phyloP scores from a whole-genome alignment of 2,888 invertebrate species.

The Melanchra persicariae region DNA sequence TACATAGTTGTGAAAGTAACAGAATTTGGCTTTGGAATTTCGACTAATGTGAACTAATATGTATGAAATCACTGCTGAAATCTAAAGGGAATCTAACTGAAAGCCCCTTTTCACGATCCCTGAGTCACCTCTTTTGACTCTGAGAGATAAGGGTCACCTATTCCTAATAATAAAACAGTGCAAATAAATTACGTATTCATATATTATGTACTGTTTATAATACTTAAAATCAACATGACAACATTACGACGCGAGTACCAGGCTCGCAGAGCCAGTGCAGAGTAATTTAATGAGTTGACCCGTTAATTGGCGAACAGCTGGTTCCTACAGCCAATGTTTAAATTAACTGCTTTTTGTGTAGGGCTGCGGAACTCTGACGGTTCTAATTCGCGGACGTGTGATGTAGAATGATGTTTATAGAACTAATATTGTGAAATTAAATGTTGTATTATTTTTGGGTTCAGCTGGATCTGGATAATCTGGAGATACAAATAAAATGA shows the following conservation, averaged over 20 bases:
- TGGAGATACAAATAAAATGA: too few species aligned
- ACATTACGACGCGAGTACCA: conserved; percentile 62
- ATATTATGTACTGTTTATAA: conserved; percentile 40
- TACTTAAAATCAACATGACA: conserved; percentile 64
- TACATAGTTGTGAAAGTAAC: conserved; percentile 53
- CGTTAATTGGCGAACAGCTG: conserved; percentile 82
- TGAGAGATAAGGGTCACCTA: conserved; percentile 15
- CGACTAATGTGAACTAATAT: background rate
- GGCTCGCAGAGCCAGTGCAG: conserved; percentile 69
- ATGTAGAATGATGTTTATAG: background rate
- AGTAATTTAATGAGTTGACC: conserved; percentile 82
- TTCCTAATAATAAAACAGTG: conserved; percentile 1
- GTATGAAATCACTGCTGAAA: background rate
- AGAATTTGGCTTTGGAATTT: conserved; percentile 20
- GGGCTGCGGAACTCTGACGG: conserved; percentile 51
- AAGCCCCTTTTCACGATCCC: conserved; percentile 1
- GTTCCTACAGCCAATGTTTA: conserved; percentile 78
- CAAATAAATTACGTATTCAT: conserved; percentile 26
- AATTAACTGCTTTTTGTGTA: conserved; percentile 77
- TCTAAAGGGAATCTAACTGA: background rate
- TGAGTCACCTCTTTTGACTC: conserved; percentile 7
- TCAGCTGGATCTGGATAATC: too few species aligned
- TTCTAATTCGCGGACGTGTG: conserved; percentile 17
- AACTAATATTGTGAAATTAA: background rate
- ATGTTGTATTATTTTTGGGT: too few species aligned